Percentiles rank a stretch among this genome's conserved stretches.
Conservation (phyloP, 2,797 vertebrate genomes). For the Acipenser ruthenus region DNA sequence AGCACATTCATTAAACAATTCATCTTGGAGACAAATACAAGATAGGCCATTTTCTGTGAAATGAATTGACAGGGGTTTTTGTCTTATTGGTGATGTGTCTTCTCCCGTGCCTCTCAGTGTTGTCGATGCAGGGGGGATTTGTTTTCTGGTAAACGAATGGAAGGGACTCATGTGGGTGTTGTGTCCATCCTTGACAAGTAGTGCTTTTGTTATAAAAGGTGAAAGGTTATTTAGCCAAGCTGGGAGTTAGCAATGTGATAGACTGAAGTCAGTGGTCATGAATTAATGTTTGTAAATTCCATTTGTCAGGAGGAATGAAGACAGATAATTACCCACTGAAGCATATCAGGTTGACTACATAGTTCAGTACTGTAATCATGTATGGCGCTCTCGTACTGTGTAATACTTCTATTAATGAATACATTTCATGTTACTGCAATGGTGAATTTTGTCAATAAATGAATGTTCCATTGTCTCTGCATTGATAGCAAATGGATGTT, state of each 20-base stretch:
- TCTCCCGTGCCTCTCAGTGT: too few species aligned
- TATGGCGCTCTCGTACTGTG: too few species aligned
- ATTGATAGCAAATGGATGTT: too few species aligned
- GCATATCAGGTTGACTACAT: background rate
- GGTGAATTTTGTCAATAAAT: too few species aligned
- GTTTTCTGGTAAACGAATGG: too few species aligned
- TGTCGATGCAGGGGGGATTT: too few species aligned
- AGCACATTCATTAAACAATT: conserved; percentile 58
- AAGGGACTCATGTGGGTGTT: conserved; percentile 2
- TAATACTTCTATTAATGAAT: too few species aligned
- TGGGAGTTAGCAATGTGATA: conserved; percentile 10
- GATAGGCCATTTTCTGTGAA: conserved; percentile 45
- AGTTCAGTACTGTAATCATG: too few species aligned
- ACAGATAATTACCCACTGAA: background rate
- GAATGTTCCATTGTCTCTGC: too few species aligned
- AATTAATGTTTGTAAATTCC: conserved; percentile 1
- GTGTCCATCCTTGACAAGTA: background rate
- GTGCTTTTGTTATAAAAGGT: conserved; percentile 18
- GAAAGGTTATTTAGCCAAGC: conserved; percentile 17
- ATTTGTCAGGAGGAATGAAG: conserved; percentile 1
- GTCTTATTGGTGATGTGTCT: background rate
- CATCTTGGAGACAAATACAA: conserved; percentile 49
- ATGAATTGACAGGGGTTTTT: conserved; percentile 7
- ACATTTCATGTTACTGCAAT: too few species aligned
- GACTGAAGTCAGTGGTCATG: conserved; percentile 2